Percentiles rank a stretch among this genome's conserved stretches.
These are phyloP conservation scores for Neoaliturus tenellus DNA, from an alignment of 2,888 invertebrate species.

Conservation along the genomic window DNA sequence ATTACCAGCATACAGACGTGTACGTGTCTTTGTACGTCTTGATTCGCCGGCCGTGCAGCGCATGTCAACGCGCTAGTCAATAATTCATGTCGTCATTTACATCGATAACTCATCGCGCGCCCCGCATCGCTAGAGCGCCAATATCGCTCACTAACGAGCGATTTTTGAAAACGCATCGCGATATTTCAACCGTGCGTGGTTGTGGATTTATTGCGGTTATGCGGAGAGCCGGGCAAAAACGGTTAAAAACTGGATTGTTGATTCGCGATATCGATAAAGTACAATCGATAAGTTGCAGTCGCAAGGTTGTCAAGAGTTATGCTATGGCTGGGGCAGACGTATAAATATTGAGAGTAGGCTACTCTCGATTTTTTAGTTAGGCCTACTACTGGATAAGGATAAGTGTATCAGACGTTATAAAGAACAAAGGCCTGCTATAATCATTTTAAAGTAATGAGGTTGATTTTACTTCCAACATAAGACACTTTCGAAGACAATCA, in stretches of 20 bases:
- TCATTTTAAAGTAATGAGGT: no score
- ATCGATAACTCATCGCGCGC: slow-evolving; percentile 37
- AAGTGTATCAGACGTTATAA: no score
- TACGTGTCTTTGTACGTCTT: slow-evolving; percentile 27
- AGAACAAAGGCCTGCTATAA: no score
- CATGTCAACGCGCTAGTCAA: slow-evolving; percentile 9
- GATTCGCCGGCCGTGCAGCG: slow-evolving; percentile 18
- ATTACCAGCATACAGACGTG: not conserved
- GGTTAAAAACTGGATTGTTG: not conserved
- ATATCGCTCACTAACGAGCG: slow-evolving; percentile 15
- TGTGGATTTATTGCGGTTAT: slow-evolving; percentile 22
- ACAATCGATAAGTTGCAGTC: no score
- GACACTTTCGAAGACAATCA: no score
- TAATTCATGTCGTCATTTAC: slow-evolving; percentile 46
- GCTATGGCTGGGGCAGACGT: no score
- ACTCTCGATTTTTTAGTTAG: no score
- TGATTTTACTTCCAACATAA: no score
- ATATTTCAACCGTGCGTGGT: slow-evolving; percentile 18
- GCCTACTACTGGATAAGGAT: no score
- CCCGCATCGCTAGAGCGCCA: not conserved
- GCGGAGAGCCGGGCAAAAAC: not conserved
- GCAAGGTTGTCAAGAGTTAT: no score
- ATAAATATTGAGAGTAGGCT: no score
- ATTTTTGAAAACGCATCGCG: slow-evolving; percentile 30
- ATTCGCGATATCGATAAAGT: not conserved